A percentile compares a stretch with the other conserved stretches of the same genome.
phyloP scores from a whole-genome alignment of 2,797 vertebrate species.

The Discoglossus pictus region DNA sequence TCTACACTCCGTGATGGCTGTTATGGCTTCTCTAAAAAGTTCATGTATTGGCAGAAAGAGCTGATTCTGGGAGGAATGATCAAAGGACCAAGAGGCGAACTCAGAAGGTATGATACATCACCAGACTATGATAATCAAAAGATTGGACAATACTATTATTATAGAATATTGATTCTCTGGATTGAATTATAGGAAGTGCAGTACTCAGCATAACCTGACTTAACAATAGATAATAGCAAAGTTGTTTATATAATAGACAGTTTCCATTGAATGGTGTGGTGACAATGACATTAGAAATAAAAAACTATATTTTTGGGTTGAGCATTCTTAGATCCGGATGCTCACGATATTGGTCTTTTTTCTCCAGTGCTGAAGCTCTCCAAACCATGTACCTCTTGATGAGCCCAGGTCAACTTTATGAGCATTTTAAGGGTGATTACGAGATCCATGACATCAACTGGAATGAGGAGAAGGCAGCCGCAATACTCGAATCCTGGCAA shows the following conservation, averaged over 20 bases:
- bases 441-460: conserved; percentile 98
- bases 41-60: conserved; percentile 99
- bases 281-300: too few relatives aligned
- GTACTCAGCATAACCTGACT: too few relatives aligned
- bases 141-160: too few relatives aligned
- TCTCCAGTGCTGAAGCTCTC: conserved; percentile 88
- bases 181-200: too few relatives aligned
- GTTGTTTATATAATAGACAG: too few relatives aligned
- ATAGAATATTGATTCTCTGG: too few relatives aligned
- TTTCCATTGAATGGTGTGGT: too few relatives aligned
- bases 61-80: conserved; percentile 88
- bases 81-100: conserved; percentile 81
- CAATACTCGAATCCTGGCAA: conserved; percentile 95
- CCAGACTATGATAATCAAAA: too few relatives aligned
- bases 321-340: too few relatives aligned
- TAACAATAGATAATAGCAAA: too few relatives aligned
- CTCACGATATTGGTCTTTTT: too few relatives aligned
- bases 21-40: conserved; percentile 95
- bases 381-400: conserved; percentile 98
- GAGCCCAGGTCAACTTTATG: conserved; percentile 95
- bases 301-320: too few relatives aligned
- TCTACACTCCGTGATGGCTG: conserved; percentile 87
- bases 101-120: conserved; percentile 81
- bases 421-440: conserved; percentile 97
- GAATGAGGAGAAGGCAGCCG: conserved; percentile 91